phyloP scores from a whole-genome alignment of 1,140 invertebrate genomes.

The Lucilia sericata region DNA sequence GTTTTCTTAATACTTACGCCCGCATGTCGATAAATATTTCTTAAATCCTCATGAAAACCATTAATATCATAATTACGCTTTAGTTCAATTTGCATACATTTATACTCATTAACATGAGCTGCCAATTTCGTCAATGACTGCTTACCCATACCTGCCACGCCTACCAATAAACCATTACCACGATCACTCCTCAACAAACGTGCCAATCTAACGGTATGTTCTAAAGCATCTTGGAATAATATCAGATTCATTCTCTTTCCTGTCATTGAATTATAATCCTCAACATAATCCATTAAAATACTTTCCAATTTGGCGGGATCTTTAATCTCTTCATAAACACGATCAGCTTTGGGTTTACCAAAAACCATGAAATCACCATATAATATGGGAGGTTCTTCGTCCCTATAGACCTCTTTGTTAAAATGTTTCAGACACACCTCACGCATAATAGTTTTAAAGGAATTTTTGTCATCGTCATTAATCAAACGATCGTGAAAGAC shows the following conservation, averaged over 20 bases:
- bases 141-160: conserved; percentile 92
- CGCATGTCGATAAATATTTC: conserved; percentile 78
- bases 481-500: conserved; percentile 93
- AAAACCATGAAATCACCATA: conserved; percentile 91
- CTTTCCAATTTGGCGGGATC: conserved; percentile 80
- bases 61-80: conserved; percentile 84
- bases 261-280: conserved; percentile 82
- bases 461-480: conserved; percentile 81
- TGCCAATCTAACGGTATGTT: conserved; percentile 84
- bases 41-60: conserved; percentile 83
- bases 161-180: conserved; percentile 83
- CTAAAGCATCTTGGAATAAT: conserved; percentile 85
- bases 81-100: conserved; percentile 88
- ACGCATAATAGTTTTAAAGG: conserved; percentile 80
- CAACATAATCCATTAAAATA: conserved; percentile 79
- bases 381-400: conserved; percentile 75
- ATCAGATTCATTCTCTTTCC: conserved; percentile 84
- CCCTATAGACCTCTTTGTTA: conserved; percentile 74
- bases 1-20: conserved; percentile 67
- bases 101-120: conserved; percentile 85
- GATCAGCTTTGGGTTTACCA: conserved; percentile 78
- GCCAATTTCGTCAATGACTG: conserved; percentile 86
- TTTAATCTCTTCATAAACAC: conserved; percentile 87
- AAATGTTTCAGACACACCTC: conserved; percentile 74
- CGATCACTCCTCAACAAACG: conserved; percentile 84